A percentile compares a stretch with the other conserved stretches of the same genome.
phyloP scores from a whole-genome alignment of 1,140 invertebrate genomes.

The Cydia strobilella region DNA sequence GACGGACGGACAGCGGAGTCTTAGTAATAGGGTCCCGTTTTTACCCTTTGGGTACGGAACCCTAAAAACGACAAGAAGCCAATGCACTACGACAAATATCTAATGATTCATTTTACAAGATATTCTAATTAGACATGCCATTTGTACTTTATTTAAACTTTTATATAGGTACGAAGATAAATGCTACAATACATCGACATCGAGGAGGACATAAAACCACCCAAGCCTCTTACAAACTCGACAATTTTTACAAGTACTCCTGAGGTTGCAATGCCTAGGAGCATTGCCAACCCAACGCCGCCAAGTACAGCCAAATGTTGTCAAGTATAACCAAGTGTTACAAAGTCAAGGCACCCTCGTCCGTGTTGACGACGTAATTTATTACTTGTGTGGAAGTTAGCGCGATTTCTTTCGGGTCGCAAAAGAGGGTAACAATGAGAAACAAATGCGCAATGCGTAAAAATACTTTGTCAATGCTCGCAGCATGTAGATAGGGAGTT shows the following conservation, averaged over 20 bases:
- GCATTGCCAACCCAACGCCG: not conserved
- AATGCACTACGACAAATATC: no score
- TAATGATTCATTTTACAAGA: no score
- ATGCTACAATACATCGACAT: no score
- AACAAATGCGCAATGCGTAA: conserved; percentile 11
- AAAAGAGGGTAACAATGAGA: conserved; percentile 8
- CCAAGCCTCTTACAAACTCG: not conserved
- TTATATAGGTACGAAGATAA: no score
- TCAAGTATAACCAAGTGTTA: not conserved
- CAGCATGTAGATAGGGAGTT: not conserved
- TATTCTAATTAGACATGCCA: no score
- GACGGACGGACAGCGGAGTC: no score
- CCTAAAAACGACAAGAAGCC: no score
- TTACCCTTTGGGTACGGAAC: no score
- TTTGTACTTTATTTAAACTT: no score
- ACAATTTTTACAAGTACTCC: not conserved
- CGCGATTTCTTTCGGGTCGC: not conserved
- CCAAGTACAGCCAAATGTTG: not conserved
- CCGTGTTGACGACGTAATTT: conserved; percentile 7
- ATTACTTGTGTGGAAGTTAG: conserved; percentile 11
- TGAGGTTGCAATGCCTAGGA: not conserved
- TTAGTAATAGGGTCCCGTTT: no score
- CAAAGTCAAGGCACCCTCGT: not conserved
- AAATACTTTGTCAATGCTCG: not conserved
- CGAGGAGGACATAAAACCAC: not conserved